These are phyloP conservation scores for Amniataba percoides DNA, from an alignment of 2,797 vertebrate genomes.

Conservation along the genomic window DNA sequence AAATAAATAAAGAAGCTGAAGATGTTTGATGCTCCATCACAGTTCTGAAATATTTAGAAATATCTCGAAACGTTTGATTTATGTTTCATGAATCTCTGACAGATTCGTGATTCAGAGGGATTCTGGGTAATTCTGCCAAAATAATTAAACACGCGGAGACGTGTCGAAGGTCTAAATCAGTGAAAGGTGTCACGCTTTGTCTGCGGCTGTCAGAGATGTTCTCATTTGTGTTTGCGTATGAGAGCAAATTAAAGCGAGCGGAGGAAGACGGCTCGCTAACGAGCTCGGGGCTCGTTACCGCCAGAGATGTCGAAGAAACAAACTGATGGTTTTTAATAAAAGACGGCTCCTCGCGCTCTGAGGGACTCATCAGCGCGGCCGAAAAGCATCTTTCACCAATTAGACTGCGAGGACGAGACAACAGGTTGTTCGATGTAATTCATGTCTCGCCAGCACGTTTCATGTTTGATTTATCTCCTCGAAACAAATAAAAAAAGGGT, in stretches of 20 bases:
- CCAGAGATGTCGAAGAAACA: not conserved
- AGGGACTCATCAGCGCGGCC: conserved; percentile 26
- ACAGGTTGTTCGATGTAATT: not conserved
- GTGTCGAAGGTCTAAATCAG: not conserved
- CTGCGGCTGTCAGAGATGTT: not conserved
- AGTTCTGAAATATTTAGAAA: no score
- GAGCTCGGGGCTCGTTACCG: not conserved
- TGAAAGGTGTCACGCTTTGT: not conserved
- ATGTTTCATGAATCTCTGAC: not conserved
- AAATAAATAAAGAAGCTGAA: no score
- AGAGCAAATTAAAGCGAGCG: not conserved
- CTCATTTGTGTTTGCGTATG: fast-evolving
- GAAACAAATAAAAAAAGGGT: not conserved
- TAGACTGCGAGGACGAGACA: not conserved
- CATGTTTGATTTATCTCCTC: conserved; percentile 7
- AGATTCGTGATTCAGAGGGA: not conserved
- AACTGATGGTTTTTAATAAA: conserved; percentile 15
- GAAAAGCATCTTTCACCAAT: conserved; percentile 6
- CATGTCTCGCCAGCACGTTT: not conserved
- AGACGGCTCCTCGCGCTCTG: not conserved
- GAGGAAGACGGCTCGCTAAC: not conserved
- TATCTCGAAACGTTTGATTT: no score
- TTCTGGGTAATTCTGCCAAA: not conserved
- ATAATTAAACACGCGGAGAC: not conserved
- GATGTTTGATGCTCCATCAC: no score